Conservation (phyloP, 2,888 invertebrate genomes). For the Plebejus anna region DNA sequence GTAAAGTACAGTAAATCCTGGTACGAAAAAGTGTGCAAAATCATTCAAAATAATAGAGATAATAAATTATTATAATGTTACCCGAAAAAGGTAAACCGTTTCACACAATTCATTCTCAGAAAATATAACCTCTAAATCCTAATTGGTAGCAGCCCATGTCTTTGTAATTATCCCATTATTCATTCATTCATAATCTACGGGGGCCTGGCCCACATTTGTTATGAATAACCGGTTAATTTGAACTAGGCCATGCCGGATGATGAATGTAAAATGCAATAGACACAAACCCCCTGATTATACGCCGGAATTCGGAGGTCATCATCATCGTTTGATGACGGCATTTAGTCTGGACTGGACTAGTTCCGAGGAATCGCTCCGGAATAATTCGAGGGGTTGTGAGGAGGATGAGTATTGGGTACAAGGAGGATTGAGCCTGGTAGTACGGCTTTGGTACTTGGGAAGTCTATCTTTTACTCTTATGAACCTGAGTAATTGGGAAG, state of each 20-base stretch:
- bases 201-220: constrained; percentile 28
- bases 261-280: constrained; percentile 37
- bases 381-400: no score
- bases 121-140: constrained; percentile 13
- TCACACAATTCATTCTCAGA: constrained; percentile 10
- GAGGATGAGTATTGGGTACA: no score
- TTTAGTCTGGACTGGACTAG: no score
- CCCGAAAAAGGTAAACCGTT: background rate
- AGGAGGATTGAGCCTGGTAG: no score
- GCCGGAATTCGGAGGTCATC: background rate
- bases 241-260: constrained; percentile 32
- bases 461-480: no score
- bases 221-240: constrained; percentile 28
- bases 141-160: constrained; percentile 22
- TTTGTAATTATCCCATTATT: constrained; percentile 28
- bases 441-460: no score
- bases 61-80: background rate
- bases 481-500: no score
- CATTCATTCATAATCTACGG: constrained; percentile 16
- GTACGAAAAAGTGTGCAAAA: no score
- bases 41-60: no score
- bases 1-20: no score
- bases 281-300: constrained; percentile 27
- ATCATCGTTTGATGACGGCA: background rate
- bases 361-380: no score